Percentiles rank a stretch among this genome's conserved stretches.
phyloP scores from a whole-genome alignment of 2,888 invertebrate species.

The Pseudococcus longispinus region DNA sequence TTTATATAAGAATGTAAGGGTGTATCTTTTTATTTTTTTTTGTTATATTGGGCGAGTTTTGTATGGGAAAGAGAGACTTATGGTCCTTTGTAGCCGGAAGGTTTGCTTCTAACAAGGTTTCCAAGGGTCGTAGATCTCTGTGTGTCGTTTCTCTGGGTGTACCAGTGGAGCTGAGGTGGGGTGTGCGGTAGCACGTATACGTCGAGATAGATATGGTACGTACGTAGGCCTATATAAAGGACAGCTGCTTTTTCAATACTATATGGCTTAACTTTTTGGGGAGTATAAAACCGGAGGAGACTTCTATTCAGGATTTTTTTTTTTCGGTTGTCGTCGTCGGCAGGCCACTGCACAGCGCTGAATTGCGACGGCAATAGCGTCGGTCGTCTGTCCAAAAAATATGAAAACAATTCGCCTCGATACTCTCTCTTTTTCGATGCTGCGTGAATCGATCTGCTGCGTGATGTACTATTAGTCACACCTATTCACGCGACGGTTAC shows the following conservation, averaged over 20 bases:
- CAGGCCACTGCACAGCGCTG: not conserved
- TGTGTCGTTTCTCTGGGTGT: slow-evolving; percentile 4
- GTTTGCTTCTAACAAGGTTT: slow-evolving; percentile 54
- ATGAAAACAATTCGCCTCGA: not conserved
- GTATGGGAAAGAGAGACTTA: slow-evolving; percentile 47
- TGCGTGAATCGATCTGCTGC: not conserved
- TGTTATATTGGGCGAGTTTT: not conserved
- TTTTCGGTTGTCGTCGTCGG: not conserved
- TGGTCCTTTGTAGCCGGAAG: slow-evolving; percentile 54
- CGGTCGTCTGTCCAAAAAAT: not conserved
- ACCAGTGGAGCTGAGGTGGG: not conserved
- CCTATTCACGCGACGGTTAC: slow-evolving; percentile 26
- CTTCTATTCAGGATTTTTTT: not conserved
- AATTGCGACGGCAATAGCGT: not conserved
- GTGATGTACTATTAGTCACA: not conserved
- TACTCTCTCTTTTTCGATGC: not conserved
- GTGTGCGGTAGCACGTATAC: not conserved
- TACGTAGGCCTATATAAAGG: not conserved
- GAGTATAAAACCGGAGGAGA: not conserved
- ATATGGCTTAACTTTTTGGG: slow-evolving; percentile 30
- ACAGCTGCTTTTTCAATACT: slow-evolving; percentile 53
- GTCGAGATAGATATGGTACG: not conserved
- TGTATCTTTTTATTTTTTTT: not conserved
- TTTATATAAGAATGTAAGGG: slow-evolving; percentile 26
- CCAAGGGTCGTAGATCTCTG: slow-evolving; percentile 48